Evolutionary conservation across 1,140 invertebrate genomes (phyloP), one percentile per base, ranked within the genome.

Genomic region (Melanaphis sacchari): DNA sequence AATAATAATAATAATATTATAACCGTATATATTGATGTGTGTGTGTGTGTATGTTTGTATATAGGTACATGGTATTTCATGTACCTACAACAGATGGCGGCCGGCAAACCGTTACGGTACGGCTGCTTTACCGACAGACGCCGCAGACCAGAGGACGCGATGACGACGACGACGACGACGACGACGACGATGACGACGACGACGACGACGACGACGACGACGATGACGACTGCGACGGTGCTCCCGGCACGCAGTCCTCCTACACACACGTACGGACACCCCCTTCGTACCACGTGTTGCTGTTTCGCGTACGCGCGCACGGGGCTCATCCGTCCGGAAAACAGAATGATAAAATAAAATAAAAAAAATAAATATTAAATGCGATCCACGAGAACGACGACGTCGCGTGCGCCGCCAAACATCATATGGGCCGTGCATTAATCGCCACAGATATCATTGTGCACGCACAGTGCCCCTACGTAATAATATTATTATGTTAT

Each of bases 71-170:
- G 2, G 22, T 36, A 40, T 40, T 84, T 40, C 21, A 76, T 76
- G 24, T 84, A 40, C n/a, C n/a, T 76, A 84, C 87, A 49, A 88
- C 87, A 88, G 87, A 88, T 88, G 87, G 87, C 87, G 87, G 87
- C 43, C 87, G 87, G 87, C 43, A 49, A 88, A 88, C 87, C 87
- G 87, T 88, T 88, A 88, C 87, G 87, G 2, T 52, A 88, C 87
- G 41, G 46, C 43, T 46, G 31, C 31, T n/a, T 24, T 88, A 88
- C 87, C 43, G 43, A n/a, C 31, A 18, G 43, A n/a, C 87, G 87
- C 59, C 59, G 15, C 59, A 18, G 59, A 76, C 59, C 59, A n/a
- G 59, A 76, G 59, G 59, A 66, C 59, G 59, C 59, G 31, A 31
- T n/a, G 59, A 18, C 59, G 59, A 31, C 11, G 59, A 11, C 59